phyloP scores from a whole-genome alignment of 2,888 invertebrate genomes.

The Tenthredo amoena region DNA sequence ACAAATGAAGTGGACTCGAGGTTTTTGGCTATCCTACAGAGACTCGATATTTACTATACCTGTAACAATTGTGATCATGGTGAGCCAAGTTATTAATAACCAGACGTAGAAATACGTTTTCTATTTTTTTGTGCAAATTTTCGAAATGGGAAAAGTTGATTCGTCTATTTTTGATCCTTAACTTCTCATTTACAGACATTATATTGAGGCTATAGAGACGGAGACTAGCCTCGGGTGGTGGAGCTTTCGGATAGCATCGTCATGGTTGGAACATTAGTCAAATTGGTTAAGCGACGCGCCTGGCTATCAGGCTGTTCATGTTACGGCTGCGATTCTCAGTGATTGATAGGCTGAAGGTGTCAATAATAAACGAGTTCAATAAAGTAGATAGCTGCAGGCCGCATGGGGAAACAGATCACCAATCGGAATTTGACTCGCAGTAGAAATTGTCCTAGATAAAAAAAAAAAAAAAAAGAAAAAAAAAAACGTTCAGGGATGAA shows the following conservation, averaged over 20 bases:
- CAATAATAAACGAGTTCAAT: constrained; percentile 32
- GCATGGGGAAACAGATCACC: neutral
- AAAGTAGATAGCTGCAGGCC: neutral
- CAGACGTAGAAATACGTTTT: no score
- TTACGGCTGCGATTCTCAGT: neutral
- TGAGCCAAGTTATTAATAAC: no score
- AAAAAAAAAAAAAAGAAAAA: neutral
- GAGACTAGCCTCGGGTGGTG: neutral
- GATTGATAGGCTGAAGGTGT: constrained; percentile 27
- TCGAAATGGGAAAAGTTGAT: neutral
- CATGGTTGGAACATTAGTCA: constrained; percentile 37
- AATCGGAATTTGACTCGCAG: neutral
- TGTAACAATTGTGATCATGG: no score
- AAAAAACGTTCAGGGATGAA: neutral
- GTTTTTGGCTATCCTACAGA: no score
- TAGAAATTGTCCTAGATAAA: neutral
- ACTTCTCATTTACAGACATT: neutral
- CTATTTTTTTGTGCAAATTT: neutral
- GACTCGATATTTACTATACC: no score
- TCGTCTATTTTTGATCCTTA: neutral
- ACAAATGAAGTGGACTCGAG: no score
- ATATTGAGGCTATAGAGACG: neutral
- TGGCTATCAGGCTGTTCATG: constrained; percentile 38
- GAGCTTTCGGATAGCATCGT: constrained; percentile 7
- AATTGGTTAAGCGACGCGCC: constrained; percentile 18